Evolutionary conservation across 2,797 vertebrate species (phyloP), one percentile per base, ranked within the genome.

Genomic region (Sebastes nivosus): DNA sequence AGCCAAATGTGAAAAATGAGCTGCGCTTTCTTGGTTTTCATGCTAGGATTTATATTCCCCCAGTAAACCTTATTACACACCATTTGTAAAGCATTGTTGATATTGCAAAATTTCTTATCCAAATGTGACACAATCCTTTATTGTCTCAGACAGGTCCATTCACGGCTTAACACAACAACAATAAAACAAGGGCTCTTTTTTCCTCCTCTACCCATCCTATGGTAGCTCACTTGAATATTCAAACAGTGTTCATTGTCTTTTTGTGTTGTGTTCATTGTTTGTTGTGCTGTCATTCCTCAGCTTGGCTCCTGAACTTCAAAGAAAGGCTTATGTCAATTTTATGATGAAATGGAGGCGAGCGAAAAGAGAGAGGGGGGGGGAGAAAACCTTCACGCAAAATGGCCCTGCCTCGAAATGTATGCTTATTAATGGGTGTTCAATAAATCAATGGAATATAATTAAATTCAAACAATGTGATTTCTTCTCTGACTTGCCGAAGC

Each of bases 381-480:
- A 72, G 52, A 82, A 81, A 90, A 80, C 72, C 82, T 85, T 91
- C 75, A 63, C 18, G 50, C 75, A 79, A 90, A 90, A 91, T 79
- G 76, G 84, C 82, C 80, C 78, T 79, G 77, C 77, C 87, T 92
- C 61, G 4, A 88, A 90, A 88, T 72, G 80, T 80, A 84, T 83
- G 87, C 84, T 91, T 90, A 91, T 94, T 93, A 92, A 94, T 91
- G 86, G 87, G 54, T 78, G 84, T 86, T 93, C 92, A 92, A 94
- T 95, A 94, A 93, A 95, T 95, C 93, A 94, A 95, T 94, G 87
- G 78, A 87, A 89, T 87, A 92, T 93, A 94, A 95, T 95, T 94
- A 93, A 93, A 94, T 88, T 88, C 82, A 92, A 93, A 92, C 88
- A 90, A 90, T 87, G 86, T 61, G 78, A 93, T 89, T 93, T 88